phyloP scores from a whole-genome alignment of 1,140 invertebrate species.

The Pseudomyrmex dendroicus region DNA sequence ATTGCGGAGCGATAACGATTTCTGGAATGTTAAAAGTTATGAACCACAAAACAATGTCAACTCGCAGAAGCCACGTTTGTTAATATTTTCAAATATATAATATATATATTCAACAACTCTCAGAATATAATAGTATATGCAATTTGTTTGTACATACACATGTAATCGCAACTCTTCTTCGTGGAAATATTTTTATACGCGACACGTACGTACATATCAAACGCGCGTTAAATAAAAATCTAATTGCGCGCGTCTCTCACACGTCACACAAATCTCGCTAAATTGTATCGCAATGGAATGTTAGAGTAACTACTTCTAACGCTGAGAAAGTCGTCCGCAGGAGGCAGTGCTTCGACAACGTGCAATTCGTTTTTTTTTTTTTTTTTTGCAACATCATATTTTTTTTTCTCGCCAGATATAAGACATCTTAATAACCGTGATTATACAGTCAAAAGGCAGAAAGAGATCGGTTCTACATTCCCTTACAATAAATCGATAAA shows the following conservation, averaged over 20 bases:
- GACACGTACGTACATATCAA: slow-evolving; percentile 39
- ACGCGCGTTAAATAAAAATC: slow-evolving; percentile 64
- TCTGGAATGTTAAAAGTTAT: slow-evolving; percentile 28
- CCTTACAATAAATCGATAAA: slow-evolving; percentile 30
- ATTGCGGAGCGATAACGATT: slow-evolving; percentile 19
- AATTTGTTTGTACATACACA: neutral
- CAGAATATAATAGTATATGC: slow-evolving; percentile 16
- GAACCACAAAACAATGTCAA: slow-evolving; percentile 20
- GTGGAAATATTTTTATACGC: slow-evolving; percentile 25
- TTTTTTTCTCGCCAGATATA: neutral
- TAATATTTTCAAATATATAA: neutral
- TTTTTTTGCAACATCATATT: too few species aligned
- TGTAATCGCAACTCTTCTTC: slow-evolving; percentile 12
- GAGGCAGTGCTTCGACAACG: slow-evolving; percentile 72
- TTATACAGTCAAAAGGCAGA: slow-evolving; percentile 1
- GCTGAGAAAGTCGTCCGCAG: slow-evolving; percentile 63
- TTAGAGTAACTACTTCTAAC: slow-evolving; percentile 59
- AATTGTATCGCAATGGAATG: slow-evolving; percentile 65
- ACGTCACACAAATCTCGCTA: slow-evolving; percentile 46
- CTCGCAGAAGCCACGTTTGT: neutral
- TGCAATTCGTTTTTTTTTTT: slow-evolving; percentile 48
- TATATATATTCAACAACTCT: neutral
- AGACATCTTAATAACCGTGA: slow-evolving; percentile 10
- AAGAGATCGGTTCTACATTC: slow-evolving; percentile 27
- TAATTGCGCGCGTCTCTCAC: slow-evolving; percentile 40